Conservation (phyloP, 35 echinoderm and acorn worm genomes). For the Heliocidaris erythrogramma region DNA sequence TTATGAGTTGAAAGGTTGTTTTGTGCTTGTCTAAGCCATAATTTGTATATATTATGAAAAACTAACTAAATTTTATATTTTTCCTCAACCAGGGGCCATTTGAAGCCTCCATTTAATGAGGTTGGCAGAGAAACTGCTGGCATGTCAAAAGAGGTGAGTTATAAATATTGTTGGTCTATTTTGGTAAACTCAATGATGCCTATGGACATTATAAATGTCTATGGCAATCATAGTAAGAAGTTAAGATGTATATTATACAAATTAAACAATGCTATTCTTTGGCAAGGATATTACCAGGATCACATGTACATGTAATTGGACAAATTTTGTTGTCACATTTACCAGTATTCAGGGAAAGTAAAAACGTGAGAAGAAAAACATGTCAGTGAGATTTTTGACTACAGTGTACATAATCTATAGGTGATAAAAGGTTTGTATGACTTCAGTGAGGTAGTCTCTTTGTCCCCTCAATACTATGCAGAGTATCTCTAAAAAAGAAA, state of each 20-base stretch:
- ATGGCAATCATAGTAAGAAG: neutral
- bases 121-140: conserved; percentile 78
- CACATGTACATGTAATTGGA: neutral
- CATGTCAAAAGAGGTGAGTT: conserved; percentile 89
- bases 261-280: neutral
- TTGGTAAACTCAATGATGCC: too few relatives aligned
- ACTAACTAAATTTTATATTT: neutral
- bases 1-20: neutral
- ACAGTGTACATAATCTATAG: too few relatives aligned
- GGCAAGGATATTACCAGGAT: neutral
- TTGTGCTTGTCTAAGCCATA: neutral
- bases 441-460: too few relatives aligned
- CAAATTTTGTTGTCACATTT: too few relatives aligned
- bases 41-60: neutral
- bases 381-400: too few relatives aligned
- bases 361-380: too few relatives aligned
- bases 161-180: neutral
- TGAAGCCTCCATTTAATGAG: conserved; percentile 89
- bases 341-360: too few relatives aligned
- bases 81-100: conserved; percentile 63
- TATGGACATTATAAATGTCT: neutral
- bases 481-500: too few relatives aligned
- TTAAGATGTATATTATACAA: neutral
- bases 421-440: too few relatives aligned
- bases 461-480: too few relatives aligned